phyloP scores from a whole-genome alignment of 2,888 invertebrate species.

The Cryptocephalus moraei region DNA sequence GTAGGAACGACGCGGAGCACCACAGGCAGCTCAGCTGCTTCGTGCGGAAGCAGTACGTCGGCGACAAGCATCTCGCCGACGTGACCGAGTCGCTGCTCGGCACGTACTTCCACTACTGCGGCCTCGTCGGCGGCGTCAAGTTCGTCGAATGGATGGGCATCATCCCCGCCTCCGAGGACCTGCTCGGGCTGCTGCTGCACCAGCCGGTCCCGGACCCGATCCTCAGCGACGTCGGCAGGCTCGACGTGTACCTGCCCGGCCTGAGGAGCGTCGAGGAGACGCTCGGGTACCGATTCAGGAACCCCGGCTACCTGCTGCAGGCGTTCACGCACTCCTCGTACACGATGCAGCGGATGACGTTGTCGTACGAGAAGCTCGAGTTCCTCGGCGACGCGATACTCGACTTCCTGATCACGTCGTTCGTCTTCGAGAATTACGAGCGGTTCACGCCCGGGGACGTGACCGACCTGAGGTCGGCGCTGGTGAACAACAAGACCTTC shows the following conservation, averaged over 20 bases:
- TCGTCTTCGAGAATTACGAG: constrained; percentile 70
- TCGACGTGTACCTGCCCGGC: constrained; percentile 36
- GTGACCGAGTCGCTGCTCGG: constrained; percentile 80
- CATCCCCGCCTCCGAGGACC: constrained; percentile 28
- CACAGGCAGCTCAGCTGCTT: constrained; percentile 34
- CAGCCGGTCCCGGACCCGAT: constrained; percentile 33
- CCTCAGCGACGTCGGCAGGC: constrained; percentile 34
- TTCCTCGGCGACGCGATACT: constrained; percentile 87
- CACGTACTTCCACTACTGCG: constrained; percentile 51
- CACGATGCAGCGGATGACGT: constrained; percentile 68
- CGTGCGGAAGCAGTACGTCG: constrained; percentile 40
- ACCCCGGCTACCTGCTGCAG: constrained; percentile 74
- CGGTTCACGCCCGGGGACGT: constrained; percentile 71
- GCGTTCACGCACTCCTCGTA: constrained; percentile 91
- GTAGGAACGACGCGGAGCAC: constrained; percentile 22
- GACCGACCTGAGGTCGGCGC: constrained; percentile 86
- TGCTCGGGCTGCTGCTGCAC: constrained; percentile 22
- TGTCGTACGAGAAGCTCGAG: constrained; percentile 84
- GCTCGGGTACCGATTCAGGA: constrained; percentile 67
- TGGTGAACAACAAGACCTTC: constrained; percentile 95
- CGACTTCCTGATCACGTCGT: constrained; percentile 79
- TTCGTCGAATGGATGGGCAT: constrained; percentile 42
- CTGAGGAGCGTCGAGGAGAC: constrained; percentile 46
- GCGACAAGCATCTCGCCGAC: constrained; percentile 68
- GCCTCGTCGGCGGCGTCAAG: constrained; percentile 31